Conservation (phyloP, 1,140 invertebrate genomes). For the Leptinotarsa texana region DNA sequence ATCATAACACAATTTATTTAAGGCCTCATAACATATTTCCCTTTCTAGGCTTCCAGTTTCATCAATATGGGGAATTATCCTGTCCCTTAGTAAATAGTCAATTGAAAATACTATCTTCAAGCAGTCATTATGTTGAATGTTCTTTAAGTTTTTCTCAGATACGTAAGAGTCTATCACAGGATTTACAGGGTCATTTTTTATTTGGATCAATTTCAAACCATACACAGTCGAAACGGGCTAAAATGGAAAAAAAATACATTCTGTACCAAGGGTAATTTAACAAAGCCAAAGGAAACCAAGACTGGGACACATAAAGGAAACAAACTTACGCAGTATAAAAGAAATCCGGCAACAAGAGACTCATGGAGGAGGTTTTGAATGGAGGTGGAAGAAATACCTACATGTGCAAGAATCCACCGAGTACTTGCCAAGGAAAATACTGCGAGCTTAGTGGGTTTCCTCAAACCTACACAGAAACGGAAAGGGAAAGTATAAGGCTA, state of each 20-base stretch:
- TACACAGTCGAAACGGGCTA: slow-evolving; percentile 38
- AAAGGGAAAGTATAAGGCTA: too few species aligned
- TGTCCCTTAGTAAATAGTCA: slow-evolving; percentile 31
- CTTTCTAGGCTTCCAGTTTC: slow-evolving; percentile 19
- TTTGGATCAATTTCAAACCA: slow-evolving; percentile 42
- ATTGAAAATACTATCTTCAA: slow-evolving; percentile 46
- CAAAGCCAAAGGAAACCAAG: too few species aligned
- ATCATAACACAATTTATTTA: slow-evolving; percentile 33
- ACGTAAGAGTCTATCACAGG: slow-evolving; percentile 39
- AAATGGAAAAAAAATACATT: slow-evolving; percentile 13
- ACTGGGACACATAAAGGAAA: too few species aligned
- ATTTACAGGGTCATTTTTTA: slow-evolving; percentile 33
- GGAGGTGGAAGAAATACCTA: too few species aligned
- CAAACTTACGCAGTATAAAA: too few species aligned
- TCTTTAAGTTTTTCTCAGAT: slow-evolving; percentile 38
- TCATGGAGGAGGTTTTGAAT: too few species aligned
- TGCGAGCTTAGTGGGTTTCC: too few species aligned
- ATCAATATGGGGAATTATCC: slow-evolving; percentile 36
- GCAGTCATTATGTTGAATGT: slow-evolving; percentile 44
- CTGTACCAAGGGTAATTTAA: too few species aligned
- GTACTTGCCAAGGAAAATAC: too few species aligned
- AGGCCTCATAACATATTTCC: slow-evolving; percentile 34
- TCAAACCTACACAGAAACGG: too few species aligned
- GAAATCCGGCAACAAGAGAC: too few species aligned
- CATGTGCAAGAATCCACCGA: too few species aligned